These are phyloP conservation scores for Drymonia ruficornis DNA, from an alignment of 2,888 invertebrate genomes.

Conservation along the genomic window DNA sequence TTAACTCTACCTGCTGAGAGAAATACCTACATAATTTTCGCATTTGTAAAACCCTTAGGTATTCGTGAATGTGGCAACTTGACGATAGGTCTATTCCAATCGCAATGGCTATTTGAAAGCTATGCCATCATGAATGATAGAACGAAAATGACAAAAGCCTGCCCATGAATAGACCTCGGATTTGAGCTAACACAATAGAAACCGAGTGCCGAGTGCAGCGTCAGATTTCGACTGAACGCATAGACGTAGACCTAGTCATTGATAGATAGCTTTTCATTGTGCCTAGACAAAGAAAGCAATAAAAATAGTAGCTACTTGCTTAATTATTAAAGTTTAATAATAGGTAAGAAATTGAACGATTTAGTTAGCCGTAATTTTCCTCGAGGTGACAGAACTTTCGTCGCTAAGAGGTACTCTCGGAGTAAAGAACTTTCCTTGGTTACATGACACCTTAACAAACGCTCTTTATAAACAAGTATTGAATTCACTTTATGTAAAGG, in stretches of 20 bases:
- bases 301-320: no score
- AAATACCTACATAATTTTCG: no score
- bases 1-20: background rate
- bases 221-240: slow-evolving; percentile 27
- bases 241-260: background rate
- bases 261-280: no score
- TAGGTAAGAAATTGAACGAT: no score
- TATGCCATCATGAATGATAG: slow-evolving; percentile 26
- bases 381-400: no score
- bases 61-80: background rate
- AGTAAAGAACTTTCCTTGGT: no score
- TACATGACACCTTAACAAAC: background rate
- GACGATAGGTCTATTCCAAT: background rate
- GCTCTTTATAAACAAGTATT: background rate
- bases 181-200: slow-evolving; percentile 27
- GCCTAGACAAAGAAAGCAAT: no score
- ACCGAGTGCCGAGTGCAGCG: slow-evolving; percentile 30
- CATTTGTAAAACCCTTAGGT: no score
- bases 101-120: slow-evolving; percentile 5
- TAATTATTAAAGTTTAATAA: no score
- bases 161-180: slow-evolving; percentile 15
- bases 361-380: no score
- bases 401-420: no score
- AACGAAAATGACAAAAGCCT: slow-evolving; percentile 28
- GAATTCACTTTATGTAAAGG: slow-evolving; percentile 44